These are phyloP conservation scores for Acipenser ruthenus DNA, from an alignment of 2,797 vertebrate species.

Conservation along the genomic window DNA sequence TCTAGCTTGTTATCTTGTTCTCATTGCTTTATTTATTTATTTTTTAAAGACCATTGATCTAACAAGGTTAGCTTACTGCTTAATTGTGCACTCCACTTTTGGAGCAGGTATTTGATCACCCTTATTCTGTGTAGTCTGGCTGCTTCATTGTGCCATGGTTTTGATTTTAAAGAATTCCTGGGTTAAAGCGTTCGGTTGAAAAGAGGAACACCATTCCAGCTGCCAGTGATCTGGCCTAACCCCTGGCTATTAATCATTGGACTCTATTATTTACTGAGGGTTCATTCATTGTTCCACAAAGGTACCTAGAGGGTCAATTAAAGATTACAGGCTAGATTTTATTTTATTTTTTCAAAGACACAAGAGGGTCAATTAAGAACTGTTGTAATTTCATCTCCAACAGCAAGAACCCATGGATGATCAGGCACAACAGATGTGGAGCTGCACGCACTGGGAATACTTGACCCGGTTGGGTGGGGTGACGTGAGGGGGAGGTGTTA, in stretches of 20 bases:
- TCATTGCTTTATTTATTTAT: too few relatives aligned
- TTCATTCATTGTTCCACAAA: slow-evolving; percentile 81
- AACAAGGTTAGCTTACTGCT: too few relatives aligned
- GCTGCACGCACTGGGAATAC: background rate
- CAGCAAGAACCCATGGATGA: slow-evolving; percentile 63
- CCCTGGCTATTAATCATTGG: slow-evolving; percentile 74
- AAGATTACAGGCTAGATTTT: slow-evolving; percentile 74
- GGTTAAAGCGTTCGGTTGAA: slow-evolving; percentile 40
- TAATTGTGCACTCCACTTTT: too few relatives aligned
- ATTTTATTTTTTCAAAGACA: slow-evolving; percentile 66
- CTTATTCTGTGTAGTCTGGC: background rate
- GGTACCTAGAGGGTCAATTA: slow-evolving; percentile 96
- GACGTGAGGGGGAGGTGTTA: background rate
- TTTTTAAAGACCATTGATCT: too few relatives aligned
- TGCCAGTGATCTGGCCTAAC: slow-evolving; percentile 62
- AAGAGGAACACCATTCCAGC: slow-evolving; percentile 52
- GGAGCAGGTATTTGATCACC: background rate
- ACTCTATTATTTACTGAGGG: slow-evolving; percentile 73
- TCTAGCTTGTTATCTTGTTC: background rate
- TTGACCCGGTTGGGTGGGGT: background rate
- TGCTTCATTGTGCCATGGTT: background rate
- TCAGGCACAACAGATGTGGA: slow-evolving; percentile 37
- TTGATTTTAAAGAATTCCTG: slow-evolving; percentile 25
- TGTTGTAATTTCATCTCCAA: slow-evolving; percentile 77
- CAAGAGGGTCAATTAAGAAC: slow-evolving; percentile 83